Percentiles rank a stretch among this genome's conserved stretches.
phyloP scores from a whole-genome alignment of 2,888 invertebrate species.

The Heliconius ismenius region DNA sequence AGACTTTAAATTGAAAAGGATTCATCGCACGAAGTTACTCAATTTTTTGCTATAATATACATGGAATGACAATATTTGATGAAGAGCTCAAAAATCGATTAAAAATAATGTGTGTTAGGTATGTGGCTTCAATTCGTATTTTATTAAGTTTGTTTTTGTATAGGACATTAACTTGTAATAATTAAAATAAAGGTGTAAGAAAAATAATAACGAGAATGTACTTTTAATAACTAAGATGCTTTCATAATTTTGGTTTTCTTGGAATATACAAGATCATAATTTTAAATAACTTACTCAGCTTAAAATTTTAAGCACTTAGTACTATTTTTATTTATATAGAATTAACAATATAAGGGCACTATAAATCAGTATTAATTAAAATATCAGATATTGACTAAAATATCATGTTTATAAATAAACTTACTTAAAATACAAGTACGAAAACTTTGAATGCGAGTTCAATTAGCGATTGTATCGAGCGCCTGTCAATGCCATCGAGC shows the following conservation, averaged over 20 bases:
- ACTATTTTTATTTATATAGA: not conserved
- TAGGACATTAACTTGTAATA: not conserved
- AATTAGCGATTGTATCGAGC: conserved; percentile 8
- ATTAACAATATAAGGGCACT: not conserved
- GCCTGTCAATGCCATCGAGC: conserved; percentile 27
- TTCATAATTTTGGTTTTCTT: not conserved
- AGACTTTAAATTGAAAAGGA: conserved; percentile 6
- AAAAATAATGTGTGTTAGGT: not conserved
- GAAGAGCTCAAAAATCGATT: conserved; percentile 1
- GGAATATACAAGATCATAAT: not conserved
- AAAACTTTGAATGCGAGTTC: not conserved
- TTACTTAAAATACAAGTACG: not conserved
- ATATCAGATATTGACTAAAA: not conserved
- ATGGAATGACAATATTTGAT: not conserved
- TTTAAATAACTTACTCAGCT: not conserved
- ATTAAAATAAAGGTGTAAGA: not conserved
- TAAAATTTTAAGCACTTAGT: not conserved
- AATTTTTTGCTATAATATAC: conserved; percentile 13
- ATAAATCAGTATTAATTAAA: conserved; percentile 11
- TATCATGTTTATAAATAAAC: not conserved
- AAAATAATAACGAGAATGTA: not conserved
- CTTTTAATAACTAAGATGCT: not conserved
- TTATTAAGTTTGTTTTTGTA: not conserved
- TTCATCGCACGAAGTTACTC: not conserved
- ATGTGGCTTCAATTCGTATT: not conserved